Evolutionary conservation across 1,140 invertebrate species (phyloP).

Genomic region (Drosophila tsacasi): DNA sequence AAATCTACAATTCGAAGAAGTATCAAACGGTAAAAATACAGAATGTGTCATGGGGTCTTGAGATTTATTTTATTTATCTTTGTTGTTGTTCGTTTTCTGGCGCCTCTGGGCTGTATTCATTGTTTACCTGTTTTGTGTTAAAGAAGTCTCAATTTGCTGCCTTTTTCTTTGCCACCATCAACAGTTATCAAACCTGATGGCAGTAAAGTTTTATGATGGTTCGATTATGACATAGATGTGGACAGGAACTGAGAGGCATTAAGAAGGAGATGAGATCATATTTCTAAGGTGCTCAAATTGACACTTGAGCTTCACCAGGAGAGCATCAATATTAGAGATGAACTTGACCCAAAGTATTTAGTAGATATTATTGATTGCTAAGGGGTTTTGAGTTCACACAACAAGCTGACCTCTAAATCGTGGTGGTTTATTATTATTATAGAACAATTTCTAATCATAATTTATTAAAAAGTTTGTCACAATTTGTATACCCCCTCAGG

Average conservation of each 20-base stretch:
- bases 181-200: slow-evolving; percentile 38
- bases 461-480: too few relatives aligned
- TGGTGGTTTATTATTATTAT: slow-evolving; percentile 5
- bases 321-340: background rate
- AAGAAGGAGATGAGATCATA: slow-evolving; percentile 14
- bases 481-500: too few relatives aligned
- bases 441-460: background rate
- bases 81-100: slow-evolving; percentile 5
- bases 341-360: slow-evolving; percentile 9
- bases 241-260: slow-evolving; percentile 12
- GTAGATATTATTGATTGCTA: background rate
- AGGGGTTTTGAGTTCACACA: background rate
- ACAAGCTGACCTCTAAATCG: background rate
- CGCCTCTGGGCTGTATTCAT: slow-evolving; percentile 27
- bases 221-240: slow-evolving; percentile 22
- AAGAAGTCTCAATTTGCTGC: slow-evolving; percentile 5
- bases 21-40: slow-evolving; percentile 45
- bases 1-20: slow-evolving; percentile 4
- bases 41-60: slow-evolving; percentile 41
- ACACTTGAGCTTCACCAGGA: background rate
- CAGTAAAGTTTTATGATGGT: slow-evolving; percentile 19
- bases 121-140: slow-evolving; percentile 31
- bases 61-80: slow-evolving; percentile 19
- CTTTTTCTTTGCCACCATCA: slow-evolving; percentile 20
- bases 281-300: background rate